Conservation (phyloP, 1,140 invertebrate species). For the Drosophila kepulauana region DNA sequence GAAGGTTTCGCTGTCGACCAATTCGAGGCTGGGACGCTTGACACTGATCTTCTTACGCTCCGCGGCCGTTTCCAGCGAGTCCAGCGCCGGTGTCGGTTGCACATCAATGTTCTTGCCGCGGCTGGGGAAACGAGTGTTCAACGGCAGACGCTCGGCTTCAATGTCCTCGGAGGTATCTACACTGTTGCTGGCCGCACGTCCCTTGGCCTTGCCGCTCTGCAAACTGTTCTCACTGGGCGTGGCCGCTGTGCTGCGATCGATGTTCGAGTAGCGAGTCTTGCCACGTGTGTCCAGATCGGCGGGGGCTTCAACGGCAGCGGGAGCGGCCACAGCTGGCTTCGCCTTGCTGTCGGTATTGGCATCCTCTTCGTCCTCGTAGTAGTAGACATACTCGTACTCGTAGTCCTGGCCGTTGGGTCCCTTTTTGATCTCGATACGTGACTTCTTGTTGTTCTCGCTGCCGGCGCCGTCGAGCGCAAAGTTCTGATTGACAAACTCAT, state of each 20-base stretch:
- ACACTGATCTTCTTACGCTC: slow-evolving; percentile 85
- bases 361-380: slow-evolving; percentile 94
- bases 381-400: slow-evolving; percentile 96
- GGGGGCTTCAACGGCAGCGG: slow-evolving; percentile 37
- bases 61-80: slow-evolving; percentile 84
- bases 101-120: slow-evolving; percentile 86
- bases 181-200: slow-evolving; percentile 60
- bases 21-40: slow-evolving; percentile 89
- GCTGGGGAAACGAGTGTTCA: slow-evolving; percentile 92
- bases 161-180: slow-evolving; percentile 85
- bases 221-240: slow-evolving; percentile 86
- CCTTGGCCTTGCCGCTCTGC: slow-evolving; percentile 86
- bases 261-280: slow-evolving; percentile 89
- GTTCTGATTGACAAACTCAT: slow-evolving; percentile 77
- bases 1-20: slow-evolving; percentile 92
- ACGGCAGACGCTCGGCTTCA: slow-evolving; percentile 89
- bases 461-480: slow-evolving; percentile 76
- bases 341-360: slow-evolving; percentile 86
- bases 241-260: slow-evolving; percentile 87
- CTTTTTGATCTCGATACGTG: slow-evolving; percentile 92
- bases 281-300: slow-evolving; percentile 63
- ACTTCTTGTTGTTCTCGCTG: slow-evolving; percentile 86
- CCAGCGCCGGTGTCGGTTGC: slow-evolving; percentile 71
- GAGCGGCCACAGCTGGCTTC: slow-evolving; percentile 53
- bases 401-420: slow-evolving; percentile 96